Percentiles rank a stretch among this genome's conserved stretches.
Conservation (phyloP, 2,888 invertebrate genomes). For the Heteropelma amictum region DNA sequence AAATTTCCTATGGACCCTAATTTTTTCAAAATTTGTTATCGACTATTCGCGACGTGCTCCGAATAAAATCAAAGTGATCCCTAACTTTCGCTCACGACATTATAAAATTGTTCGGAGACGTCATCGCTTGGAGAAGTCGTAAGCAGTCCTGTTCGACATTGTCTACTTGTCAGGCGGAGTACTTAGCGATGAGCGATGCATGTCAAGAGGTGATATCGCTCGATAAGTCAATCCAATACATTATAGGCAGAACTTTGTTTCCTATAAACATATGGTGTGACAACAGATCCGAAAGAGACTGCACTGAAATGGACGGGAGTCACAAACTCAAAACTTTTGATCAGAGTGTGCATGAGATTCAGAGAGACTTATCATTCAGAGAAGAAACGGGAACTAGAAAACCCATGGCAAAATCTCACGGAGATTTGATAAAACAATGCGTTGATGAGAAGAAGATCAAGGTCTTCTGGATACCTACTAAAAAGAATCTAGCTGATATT, state of each 20-base stretch:
- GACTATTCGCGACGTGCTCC: too few species aligned
- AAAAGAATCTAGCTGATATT: conserved; percentile 40
- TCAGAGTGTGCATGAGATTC: conserved; percentile 25
- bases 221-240: conserved; percentile 41
- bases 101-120: conserved; percentile 42
- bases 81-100: too few species aligned
- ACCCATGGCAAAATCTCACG: conserved; percentile 42
- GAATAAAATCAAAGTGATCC: too few species aligned
- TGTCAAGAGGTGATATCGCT: conserved; percentile 43
- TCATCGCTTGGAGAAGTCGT: conserved; percentile 47
- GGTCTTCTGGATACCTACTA: conserved; percentile 43
- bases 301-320: conserved; percentile 41
- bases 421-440: conserved; percentile 41
- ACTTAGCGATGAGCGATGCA: conserved; percentile 38
- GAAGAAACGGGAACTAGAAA: conserved; percentile 39
- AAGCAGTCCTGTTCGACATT: conserved; percentile 37
- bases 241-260: conserved; percentile 36
- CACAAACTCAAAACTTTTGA: conserved; percentile 46
- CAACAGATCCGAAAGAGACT: conserved; percentile 38
- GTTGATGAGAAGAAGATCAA: conserved; percentile 34
- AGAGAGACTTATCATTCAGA: conserved; percentile 30
- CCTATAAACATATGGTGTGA: conserved; percentile 46
- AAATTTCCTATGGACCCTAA: too few species aligned
- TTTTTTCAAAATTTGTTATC: too few species aligned
- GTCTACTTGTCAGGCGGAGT: conserved; percentile 44